Evolutionary conservation across 2,797 vertebrate species (phyloP), one percentile per base, ranked within the genome.

Genomic region (Distichodus sexfasciatus): DNA sequence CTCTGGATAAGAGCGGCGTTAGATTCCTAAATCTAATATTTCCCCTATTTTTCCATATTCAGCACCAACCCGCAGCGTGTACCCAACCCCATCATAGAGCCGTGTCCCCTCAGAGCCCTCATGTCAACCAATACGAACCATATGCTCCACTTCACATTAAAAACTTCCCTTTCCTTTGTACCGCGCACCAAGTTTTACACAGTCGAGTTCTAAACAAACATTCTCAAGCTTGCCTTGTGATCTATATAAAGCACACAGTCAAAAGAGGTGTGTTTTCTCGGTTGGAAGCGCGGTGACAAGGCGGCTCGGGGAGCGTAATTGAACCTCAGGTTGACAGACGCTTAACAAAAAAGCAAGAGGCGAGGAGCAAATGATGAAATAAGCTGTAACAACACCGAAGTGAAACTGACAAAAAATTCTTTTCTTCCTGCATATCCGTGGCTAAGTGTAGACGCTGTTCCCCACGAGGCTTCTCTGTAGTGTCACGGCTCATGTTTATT

Each of bases 401-500:
- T 14, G 1, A 48, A 41, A 72, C 8, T 38, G 24, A 58, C 24
- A n/a, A 36, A 48, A 17, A 61, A 54, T 21, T 5, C 50, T 41
- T 26, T 15, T 24, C 9, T 17, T 28, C 43, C 11, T 53, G 31
- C n/a, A n/a, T 31, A 9, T 66, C 55, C 46, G 14, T 53, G 65
- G 41, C 44, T 21, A 1, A 11, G 29, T 35, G 21, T 41, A 29
- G 41, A 15, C 50, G 29, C 28, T 19, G 33, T n/a, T n/a, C n/a
- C 51, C 60, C 33, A 41, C 31, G 14, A 21, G 26, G 41, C 33
- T 69, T 55, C 63, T 59, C 41, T 4, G 19, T 46, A 33, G 38
- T 67, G 46, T 51, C 72, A 50, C 51, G 3, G 9, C 43, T 61
- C 43, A 72, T 72, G 60, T 66, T 72, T 75, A 75, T 69, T 78